These are phyloP conservation scores for Chouioia cunea DNA, from an alignment of 2,888 invertebrate genomes.

Conservation along the genomic window DNA sequence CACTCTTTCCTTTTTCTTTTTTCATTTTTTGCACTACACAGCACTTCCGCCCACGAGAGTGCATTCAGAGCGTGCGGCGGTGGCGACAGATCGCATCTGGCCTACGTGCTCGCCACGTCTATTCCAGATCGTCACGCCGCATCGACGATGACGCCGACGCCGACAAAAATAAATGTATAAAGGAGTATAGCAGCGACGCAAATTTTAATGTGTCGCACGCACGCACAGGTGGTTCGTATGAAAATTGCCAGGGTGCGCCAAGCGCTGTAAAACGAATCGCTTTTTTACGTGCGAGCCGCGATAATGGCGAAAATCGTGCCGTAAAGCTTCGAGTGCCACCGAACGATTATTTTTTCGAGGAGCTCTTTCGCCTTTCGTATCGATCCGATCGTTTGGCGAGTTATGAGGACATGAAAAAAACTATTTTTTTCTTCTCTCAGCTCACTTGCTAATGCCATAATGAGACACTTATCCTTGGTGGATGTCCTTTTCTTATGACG, in stretches of 20 bases:
- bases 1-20: too few species aligned
- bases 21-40: too few species aligned
- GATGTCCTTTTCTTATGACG: too few species aligned
- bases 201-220: slow-evolving; percentile 54
- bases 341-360: too few species aligned
- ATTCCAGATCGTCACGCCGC: slow-evolving; percentile 19
- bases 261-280: slow-evolving; percentile 52
- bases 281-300: slow-evolving; percentile 54
- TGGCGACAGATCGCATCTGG: too few species aligned
- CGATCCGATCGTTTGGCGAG: neutral
- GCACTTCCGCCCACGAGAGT: too few species aligned
- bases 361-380: slow-evolving; percentile 1
- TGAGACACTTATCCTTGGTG: slow-evolving; percentile 30
- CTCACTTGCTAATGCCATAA: slow-evolving; percentile 4
- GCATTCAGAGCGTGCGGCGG: too few species aligned
- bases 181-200: slow-evolving; percentile 18
- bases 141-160: neutral
- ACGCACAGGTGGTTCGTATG: slow-evolving; percentile 50
- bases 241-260: slow-evolving; percentile 50
- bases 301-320: neutral
- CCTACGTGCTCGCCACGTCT: neutral
- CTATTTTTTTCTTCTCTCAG: slow-evolving; percentile 23
- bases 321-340: neutral
- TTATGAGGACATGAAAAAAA: too few species aligned
- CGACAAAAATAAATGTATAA: neutral